phyloP scores from a whole-genome alignment of 2,113 vertebrate genomes.

The Caracal caracal region DNA sequence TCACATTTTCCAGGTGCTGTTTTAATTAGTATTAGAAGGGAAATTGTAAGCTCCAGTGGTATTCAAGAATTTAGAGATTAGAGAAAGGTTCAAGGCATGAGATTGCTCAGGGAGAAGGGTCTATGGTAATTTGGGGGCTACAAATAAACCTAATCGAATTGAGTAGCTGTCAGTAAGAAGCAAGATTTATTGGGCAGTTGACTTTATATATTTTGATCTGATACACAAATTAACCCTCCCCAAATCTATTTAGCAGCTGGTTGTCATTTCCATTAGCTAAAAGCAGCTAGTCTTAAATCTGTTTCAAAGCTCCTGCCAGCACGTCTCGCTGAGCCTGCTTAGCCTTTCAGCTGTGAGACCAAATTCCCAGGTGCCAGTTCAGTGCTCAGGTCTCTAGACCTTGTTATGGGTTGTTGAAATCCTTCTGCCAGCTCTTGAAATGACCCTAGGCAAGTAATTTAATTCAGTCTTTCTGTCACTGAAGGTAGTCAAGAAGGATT shows the following conservation, averaged over 20 bases:
- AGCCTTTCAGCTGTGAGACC: conserved; percentile 15
- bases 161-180: conserved; percentile 26
- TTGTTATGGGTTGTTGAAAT: background rate
- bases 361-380: conserved; percentile 51
- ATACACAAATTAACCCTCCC: conserved; percentile 17
- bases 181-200: conserved; percentile 54
- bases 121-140: background rate
- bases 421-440: conserved; percentile 53
- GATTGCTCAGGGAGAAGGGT: background rate
- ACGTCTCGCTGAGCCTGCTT: background rate
- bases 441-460: conserved; percentile 47
- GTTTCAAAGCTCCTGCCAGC: conserved; percentile 28
- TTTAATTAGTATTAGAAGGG: conserved; percentile 41
- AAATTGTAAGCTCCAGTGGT: background rate
- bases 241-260: conserved; percentile 51
- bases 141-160: conserved; percentile 35
- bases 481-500: conserved; percentile 47
- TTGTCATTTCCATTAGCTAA: conserved; percentile 65
- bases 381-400: background rate
- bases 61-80: conserved; percentile 28
- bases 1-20: background rate
- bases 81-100: background rate
- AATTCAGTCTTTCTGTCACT: conserved; percentile 55
- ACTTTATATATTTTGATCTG: conserved; percentile 52
- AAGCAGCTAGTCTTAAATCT: conserved; percentile 34